Base-by-base conservation (phyloP, 2,888 invertebrate genomes). In the Sinhomidia bicolor region DNA sequence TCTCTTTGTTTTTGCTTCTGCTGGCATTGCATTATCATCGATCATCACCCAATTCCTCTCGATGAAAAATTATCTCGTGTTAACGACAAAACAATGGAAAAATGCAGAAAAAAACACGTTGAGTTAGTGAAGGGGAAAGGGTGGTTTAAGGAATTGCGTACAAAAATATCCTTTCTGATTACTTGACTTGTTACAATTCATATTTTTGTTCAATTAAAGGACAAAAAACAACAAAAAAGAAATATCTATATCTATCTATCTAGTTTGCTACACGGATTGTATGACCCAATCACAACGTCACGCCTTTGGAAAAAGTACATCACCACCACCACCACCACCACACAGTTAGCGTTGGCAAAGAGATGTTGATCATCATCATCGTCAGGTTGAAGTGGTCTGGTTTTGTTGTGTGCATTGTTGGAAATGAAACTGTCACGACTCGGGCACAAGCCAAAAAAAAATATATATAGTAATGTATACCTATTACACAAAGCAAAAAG, bases 391-490 rank as follows among this genome's bases (percentile, higher is more conserved):
- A 71, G 41, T 71, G 41, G 68, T 41, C 9, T n/a, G n/a, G 36
- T 4, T 17, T 10, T 62, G 36, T n/a, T n/a, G n/a, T n/a, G 47
- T 62, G 36, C 26, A 81, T 80, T 85, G 74, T 71, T 85, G 86
- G 80, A 86, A 86, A 86, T 86, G 79, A 65, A 74, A 80, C 54
- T 80, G 86, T 86, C 86, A 86, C 86, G 86, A 86, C 80, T 86
- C 86, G 80, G 86, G 86, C 86, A 86, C 86, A 86, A 86, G 86
- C 86, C 80, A 86, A 86, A 76, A 76, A 74, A 51, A 51, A 23
- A 68, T n/a, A 60, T 60, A 20, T 23, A 23, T 60, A 7, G 2
- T 9, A 23, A 23, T 60, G 14, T 60, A 60, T 60, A 60, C 60
- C 17, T 60, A 60, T 60, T n/a, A n/a, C n/a, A n/a, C n/a, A n/a